These are phyloP conservation scores for Drosophila persimilis DNA, from an alignment of 1,140 invertebrate species.

Conservation along the genomic window DNA sequence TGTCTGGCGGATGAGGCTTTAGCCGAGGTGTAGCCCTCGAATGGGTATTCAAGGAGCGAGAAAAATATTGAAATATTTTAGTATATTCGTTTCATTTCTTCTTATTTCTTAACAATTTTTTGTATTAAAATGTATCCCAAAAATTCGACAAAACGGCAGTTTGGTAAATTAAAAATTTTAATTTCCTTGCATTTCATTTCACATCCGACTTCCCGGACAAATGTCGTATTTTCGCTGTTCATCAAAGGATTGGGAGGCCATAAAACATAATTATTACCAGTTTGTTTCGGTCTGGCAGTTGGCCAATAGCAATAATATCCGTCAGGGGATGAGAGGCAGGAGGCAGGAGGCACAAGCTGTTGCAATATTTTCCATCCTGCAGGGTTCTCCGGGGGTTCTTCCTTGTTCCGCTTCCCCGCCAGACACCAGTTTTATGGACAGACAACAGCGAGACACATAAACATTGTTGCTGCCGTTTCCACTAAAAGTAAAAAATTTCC, in stretches of 20 bases:
- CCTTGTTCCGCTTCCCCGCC: conserved; percentile 5
- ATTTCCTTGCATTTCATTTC: background rate
- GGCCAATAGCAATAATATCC: conserved; percentile 46
- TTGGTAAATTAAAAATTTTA: too few species aligned
- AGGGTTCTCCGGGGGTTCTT: conserved; percentile 12
- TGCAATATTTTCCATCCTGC: conserved; percentile 30
- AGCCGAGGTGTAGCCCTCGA: too few species aligned
- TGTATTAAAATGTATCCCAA: too few species aligned
- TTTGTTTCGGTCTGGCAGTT: conserved; percentile 53
- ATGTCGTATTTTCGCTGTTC: background rate
- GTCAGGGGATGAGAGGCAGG: conserved; percentile 10
- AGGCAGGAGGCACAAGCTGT: conserved; percentile 34
- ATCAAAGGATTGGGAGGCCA: conserved; percentile 15
- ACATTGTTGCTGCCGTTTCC: conserved; percentile 19
- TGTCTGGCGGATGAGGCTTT: too few species aligned
- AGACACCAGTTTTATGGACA: conserved; percentile 33
- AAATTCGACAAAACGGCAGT: too few species aligned
- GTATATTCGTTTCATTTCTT: too few species aligned
- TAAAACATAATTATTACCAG: conserved; percentile 68
- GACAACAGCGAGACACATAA: conserved; percentile 48
- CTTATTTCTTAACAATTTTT: too few species aligned
- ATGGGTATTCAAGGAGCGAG: too few species aligned
- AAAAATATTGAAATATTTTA: too few species aligned
- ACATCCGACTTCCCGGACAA: background rate
- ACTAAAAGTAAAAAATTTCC: conserved; percentile 17